phyloP scores from a whole-genome alignment of 1,140 invertebrate species.

The Drosophila sulfurigaster region DNA sequence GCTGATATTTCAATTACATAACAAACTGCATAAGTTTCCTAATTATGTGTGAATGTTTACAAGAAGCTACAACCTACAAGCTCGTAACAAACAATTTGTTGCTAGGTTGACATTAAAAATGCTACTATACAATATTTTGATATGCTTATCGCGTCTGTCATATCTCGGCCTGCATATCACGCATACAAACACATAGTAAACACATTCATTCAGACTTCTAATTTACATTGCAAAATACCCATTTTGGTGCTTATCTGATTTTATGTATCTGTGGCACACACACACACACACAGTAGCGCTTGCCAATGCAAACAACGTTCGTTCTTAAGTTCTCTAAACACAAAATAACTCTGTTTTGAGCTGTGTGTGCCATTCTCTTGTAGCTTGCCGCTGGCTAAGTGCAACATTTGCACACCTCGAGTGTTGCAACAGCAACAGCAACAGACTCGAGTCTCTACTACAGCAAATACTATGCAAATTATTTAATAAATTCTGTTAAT shows the following conservation, averaged over 20 bases:
- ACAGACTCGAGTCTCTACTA: background rate
- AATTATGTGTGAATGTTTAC: background rate
- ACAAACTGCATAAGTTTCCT: background rate
- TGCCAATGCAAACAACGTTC: conserved; percentile 15
- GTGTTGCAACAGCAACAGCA: conserved; percentile 36
- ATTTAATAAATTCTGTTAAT: conserved; percentile 60
- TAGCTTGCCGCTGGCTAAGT: conserved; percentile 35
- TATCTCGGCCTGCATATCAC: conserved; percentile 19
- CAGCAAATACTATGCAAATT: conserved; percentile 58
- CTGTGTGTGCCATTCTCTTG: conserved; percentile 22
- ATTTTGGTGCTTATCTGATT: conserved; percentile 51
- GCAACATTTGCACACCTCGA: conserved; percentile 39
- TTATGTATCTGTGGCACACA: conserved; percentile 49
- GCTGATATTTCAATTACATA: background rate
- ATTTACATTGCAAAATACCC: conserved; percentile 70
- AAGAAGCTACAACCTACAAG: background rate
- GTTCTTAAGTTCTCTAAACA: background rate
- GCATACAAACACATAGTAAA: background rate
- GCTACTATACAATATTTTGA: conserved; percentile 37
- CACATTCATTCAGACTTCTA: conserved; percentile 47
- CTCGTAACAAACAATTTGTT: background rate
- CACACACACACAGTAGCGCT: conserved; percentile 14
- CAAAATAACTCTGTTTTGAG: conserved; percentile 7
- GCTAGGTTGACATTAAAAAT: background rate
- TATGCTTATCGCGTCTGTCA: conserved; percentile 50